phyloP scores from a whole-genome alignment of 2,113 vertebrate genomes.

The Mirza zaza region DNA sequence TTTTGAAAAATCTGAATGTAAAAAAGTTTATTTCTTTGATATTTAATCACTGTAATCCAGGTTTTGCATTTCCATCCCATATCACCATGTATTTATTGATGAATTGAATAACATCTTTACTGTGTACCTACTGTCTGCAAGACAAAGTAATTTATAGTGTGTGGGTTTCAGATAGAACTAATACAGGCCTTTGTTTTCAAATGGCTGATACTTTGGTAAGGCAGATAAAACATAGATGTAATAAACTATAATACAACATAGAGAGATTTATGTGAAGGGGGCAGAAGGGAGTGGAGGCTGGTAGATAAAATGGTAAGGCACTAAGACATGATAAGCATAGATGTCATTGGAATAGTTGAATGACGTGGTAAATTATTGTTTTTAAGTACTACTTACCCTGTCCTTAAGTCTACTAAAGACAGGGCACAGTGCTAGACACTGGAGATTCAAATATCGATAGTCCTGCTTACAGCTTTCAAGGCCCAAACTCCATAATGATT shows the following conservation, averaged over 20 bases:
- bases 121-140: not conserved
- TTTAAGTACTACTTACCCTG: too few relatives aligned
- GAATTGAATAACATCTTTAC: not conserved
- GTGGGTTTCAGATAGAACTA: not conserved
- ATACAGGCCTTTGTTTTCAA: not conserved
- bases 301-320: not conserved
- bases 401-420: too few relatives aligned
- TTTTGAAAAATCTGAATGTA: slow-evolving; percentile 6
- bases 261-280: not conserved
- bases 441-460: too few relatives aligned
- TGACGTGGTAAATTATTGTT: too few relatives aligned
- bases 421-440: too few relatives aligned
- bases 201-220: not conserved
- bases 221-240: not conserved
- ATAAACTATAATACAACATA: not conserved
- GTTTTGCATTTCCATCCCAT: not conserved
- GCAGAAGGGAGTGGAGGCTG: too few relatives aligned
- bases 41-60: not conserved
- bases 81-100: not conserved
- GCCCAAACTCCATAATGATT: too few relatives aligned
- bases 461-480: too few relatives aligned
- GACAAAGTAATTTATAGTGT: not conserved
- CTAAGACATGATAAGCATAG: not conserved
- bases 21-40: not conserved
- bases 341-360: too few relatives aligned